Percentiles rank a stretch among this genome's conserved stretches.
Evolutionary conservation across 1,140 invertebrate species (phyloP).

Genomic region (Cephus cinctus): DNA sequence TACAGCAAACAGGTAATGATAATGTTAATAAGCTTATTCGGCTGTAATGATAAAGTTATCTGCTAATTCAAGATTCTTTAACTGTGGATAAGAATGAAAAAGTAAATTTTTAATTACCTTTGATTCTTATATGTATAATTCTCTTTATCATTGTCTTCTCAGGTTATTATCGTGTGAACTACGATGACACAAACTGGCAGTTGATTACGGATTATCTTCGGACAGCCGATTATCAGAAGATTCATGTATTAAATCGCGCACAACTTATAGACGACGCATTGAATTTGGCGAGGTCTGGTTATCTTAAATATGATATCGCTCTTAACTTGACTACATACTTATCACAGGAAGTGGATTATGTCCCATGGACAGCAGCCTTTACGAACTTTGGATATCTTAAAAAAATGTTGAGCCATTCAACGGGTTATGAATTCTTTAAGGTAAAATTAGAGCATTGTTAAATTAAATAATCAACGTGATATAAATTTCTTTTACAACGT

Average conservation of each 20-base stretch:
- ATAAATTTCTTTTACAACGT: not conserved
- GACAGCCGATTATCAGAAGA: constrained; percentile 46
- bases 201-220: constrained; percentile 52
- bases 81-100: no score
- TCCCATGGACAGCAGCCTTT: constrained; percentile 66
- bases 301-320: constrained; percentile 54
- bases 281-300: constrained; percentile 64
- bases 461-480: not conserved
- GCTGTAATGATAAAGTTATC: no score
- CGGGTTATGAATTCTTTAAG: constrained; percentile 48
- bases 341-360: constrained; percentile 60
- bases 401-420: constrained; percentile 44
- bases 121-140: no score
- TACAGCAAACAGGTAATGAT: constrained; percentile 56
- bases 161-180: constrained; percentile 64
- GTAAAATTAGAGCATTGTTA: constrained; percentile 25
- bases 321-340: constrained; percentile 62
- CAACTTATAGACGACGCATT: constrained; percentile 78
- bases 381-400: constrained; percentile 55
- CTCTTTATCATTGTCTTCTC: no score
- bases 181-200: constrained; percentile 60
- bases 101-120: no score
- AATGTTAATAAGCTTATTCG: no score
- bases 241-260: constrained; percentile 67
- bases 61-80: no score